phyloP scores from a whole-genome alignment of 92 coral and sea anemone genomes.

The Hydrozoanthus gracilis region DNA sequence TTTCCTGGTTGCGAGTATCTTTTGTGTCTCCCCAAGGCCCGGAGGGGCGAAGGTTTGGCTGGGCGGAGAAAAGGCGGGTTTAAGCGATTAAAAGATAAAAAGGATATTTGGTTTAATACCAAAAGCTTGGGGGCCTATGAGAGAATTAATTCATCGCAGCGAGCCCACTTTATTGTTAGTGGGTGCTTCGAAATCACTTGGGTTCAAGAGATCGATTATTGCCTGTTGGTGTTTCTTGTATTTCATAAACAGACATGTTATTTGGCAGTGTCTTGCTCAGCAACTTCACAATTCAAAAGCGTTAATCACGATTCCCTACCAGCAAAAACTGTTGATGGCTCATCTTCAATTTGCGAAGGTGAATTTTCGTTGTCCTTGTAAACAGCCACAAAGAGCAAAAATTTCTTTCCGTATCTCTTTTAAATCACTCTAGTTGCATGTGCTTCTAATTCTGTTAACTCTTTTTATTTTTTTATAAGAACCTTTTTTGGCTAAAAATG shows the following conservation, averaged over 20 bases:
- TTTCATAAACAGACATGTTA: background rate
- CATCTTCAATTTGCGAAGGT: too few species aligned
- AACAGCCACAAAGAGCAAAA: too few species aligned
- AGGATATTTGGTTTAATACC: background rate
- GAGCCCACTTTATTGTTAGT: background rate
- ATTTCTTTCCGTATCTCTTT: too few species aligned
- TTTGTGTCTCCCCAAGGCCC: background rate
- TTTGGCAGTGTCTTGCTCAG: background rate
- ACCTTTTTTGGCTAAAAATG: too few species aligned
- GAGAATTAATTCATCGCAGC: background rate
- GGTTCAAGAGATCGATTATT: background rate
- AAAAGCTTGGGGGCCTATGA: background rate
- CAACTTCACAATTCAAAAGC: background rate
- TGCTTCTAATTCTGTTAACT: too few species aligned
- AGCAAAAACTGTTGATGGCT: too few species aligned
- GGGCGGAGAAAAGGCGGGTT: slow-evolving; percentile 6
- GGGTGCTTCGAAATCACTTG: background rate
- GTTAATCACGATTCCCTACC: too few species aligned
- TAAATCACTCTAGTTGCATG: too few species aligned
- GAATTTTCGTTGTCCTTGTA: too few species aligned
- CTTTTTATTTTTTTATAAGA: too few species aligned
- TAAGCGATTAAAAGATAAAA: background rate
- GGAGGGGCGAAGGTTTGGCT: background rate
- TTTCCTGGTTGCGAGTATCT: background rate
- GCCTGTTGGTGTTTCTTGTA: background rate